Evolutionary conservation across 2,797 vertebrate genomes (phyloP).

Genomic region (Paedocypris micromegethes): DNA sequence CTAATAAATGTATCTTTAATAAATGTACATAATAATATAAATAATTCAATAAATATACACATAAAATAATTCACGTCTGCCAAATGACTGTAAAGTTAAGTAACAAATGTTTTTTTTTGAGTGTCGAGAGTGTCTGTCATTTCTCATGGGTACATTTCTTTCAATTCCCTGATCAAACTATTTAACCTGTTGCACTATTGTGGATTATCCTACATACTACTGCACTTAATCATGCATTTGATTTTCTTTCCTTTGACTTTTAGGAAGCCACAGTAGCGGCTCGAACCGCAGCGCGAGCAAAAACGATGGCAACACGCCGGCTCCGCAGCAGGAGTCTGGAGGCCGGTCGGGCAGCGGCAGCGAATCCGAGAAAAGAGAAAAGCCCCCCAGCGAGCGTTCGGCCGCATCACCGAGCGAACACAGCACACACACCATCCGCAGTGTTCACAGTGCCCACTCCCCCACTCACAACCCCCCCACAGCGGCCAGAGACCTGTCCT

Average conservation of each 20-base stretch:
- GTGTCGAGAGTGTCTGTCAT: too few relatives aligned
- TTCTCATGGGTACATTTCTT: too few relatives aligned
- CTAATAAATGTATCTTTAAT: too few relatives aligned
- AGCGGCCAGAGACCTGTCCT: slow-evolving; percentile 74
- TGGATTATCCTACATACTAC: too few relatives aligned
- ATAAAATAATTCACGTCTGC: too few relatives aligned
- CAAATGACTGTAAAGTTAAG: too few relatives aligned
- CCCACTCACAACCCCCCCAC: slow-evolving; percentile 73
- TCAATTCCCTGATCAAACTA: too few relatives aligned
- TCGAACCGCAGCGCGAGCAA: slow-evolving; percentile 81
- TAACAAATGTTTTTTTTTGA: too few relatives aligned
- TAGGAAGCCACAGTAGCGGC: slow-evolving; percentile 85
- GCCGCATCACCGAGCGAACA: slow-evolving; percentile 67
- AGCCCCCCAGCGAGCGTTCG: slow-evolving; percentile 64
- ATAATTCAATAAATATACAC: too few relatives aligned
- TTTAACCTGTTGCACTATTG: too few relatives aligned
- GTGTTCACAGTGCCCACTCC: slow-evolving; percentile 76
- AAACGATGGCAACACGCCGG: slow-evolving; percentile 62
- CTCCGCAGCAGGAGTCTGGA: slow-evolving; percentile 58
- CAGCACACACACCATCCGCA: slow-evolving; percentile 61
- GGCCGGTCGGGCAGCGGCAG: slow-evolving; percentile 79
- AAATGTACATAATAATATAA: too few relatives aligned
- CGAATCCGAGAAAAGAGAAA: slow-evolving; percentile 76
- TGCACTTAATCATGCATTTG: too few relatives aligned
- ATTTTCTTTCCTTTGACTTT: background rate